Percentiles rank a stretch among this genome's conserved stretches.
Conservation (phyloP, 2,888 invertebrate species). For the Cosmia trapezina region DNA sequence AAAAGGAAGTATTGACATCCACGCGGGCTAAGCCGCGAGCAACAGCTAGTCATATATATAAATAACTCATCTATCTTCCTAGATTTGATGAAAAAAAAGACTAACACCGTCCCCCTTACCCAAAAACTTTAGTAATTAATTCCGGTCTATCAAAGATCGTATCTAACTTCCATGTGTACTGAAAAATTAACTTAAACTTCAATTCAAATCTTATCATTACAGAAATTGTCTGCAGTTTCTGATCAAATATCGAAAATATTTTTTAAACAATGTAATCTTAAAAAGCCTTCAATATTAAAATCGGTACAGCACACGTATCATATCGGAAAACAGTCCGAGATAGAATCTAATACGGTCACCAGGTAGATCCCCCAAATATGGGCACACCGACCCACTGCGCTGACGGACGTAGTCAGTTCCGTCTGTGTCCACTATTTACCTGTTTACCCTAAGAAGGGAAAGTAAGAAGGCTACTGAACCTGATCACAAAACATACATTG, state of each 20-base stretch:
- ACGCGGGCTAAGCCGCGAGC: too few species aligned
- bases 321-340: constrained; percentile 62
- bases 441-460: constrained; percentile 80
- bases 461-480: constrained; percentile 80
- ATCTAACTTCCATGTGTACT: background rate
- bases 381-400: constrained; percentile 81
- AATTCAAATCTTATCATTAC: background rate
- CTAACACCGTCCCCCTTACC: too few species aligned
- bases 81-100: background rate
- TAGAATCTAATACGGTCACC: constrained; percentile 83
- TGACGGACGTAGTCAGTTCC: constrained; percentile 84
- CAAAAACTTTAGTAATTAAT: background rate
- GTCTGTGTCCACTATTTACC: constrained; percentile 82
- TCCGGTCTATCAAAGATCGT: background rate
- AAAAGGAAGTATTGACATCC: too few species aligned
- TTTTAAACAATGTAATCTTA: background rate
- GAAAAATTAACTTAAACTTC: background rate
- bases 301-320: constrained; percentile 49
- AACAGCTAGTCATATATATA: too few species aligned
- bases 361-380: constrained; percentile 82
- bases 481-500: constrained; percentile 66
- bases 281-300: constrained; percentile 16
- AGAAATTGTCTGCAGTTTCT: background rate
- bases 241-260: background rate
- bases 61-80: too few species aligned